Conservation (phyloP, 2,797 vertebrate species). For the Paratrypauchen microcephalus region DNA sequence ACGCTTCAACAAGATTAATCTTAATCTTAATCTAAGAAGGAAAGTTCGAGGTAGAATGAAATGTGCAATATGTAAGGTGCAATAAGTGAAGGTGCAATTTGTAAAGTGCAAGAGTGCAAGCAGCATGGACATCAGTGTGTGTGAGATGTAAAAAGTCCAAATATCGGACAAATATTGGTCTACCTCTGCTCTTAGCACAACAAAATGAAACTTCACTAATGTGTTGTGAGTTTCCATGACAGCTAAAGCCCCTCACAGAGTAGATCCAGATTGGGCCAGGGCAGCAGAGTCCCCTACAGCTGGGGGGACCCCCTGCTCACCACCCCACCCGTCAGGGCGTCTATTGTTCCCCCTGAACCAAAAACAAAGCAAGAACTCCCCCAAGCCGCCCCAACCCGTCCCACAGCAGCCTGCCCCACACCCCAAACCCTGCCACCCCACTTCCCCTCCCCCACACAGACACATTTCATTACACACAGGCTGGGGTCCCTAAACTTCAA, state of each 20-base stretch:
- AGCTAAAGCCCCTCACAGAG: background rate
- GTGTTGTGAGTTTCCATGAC: conserved; percentile 5
- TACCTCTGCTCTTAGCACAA: no score
- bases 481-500: conserved; percentile 14
- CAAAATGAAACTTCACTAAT: no score
- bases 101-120: no score
- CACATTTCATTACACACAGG: conserved; percentile 73
- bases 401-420: conserved; percentile 17
- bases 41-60: no score
- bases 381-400: conserved; percentile 20
- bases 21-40: no score
- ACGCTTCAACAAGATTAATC: no score
- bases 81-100: no score
- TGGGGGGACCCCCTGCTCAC: conserved; percentile 39
- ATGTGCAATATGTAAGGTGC: no score
- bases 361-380: conserved; percentile 71
- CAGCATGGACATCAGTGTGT: no score
- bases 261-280: conserved; percentile 47
- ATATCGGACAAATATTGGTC: no score
- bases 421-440: conserved; percentile 29
- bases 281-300: conserved; percentile 61
- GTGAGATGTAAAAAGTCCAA: no score
- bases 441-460: conserved; percentile 5
- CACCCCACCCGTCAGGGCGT: conserved; percentile 66
- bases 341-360: conserved; percentile 73